A percentile compares a stretch with the other conserved stretches of the same genome.
Evolutionary conservation across 1,140 invertebrate species (phyloP).

Genomic region (Monochamus saltuarius): DNA sequence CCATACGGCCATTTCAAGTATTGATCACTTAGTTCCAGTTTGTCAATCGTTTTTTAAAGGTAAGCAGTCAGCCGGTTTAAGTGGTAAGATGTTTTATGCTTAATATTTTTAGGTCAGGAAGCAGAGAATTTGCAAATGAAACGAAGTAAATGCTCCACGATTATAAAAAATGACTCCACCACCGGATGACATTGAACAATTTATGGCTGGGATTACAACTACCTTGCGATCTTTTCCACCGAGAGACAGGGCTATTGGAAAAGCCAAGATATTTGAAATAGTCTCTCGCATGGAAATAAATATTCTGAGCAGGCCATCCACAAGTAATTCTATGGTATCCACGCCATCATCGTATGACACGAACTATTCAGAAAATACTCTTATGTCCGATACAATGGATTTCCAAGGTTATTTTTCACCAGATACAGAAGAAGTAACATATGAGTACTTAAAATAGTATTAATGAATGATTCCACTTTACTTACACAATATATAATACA

Average conservation of each 20-base stretch:
- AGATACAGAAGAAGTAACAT: neutral
- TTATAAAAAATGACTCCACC: neutral
- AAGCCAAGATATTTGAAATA: conserved; percentile 11
- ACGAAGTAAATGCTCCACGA: too few relatives aligned
- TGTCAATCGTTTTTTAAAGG: too few relatives aligned
- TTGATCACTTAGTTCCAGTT: too few relatives aligned
- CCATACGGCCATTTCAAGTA: too few relatives aligned
- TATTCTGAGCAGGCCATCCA: conserved; percentile 5
- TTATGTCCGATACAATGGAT: neutral
- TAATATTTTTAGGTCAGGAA: too few relatives aligned
- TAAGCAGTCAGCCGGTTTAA: too few relatives aligned
- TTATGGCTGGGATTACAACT: conserved; percentile 11
- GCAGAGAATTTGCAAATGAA: too few relatives aligned
- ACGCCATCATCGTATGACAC: conserved; percentile 1
- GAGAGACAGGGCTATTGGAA: conserved; percentile 9
- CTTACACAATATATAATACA: neutral
- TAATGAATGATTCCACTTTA: neutral
- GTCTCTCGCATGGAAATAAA: conserved; percentile 13
- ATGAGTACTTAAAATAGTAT: neutral
- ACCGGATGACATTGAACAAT: conserved; percentile 12
- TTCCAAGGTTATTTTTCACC: neutral
- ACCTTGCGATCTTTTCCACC: conserved; percentile 8
- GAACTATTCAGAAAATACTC: neutral
- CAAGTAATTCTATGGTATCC: conserved; percentile 2
- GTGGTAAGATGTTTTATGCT: too few relatives aligned